A percentile compares a stretch with the other conserved stretches of the same genome.
Conservation (phyloP, 2,113 vertebrate genomes). For the Paramormyrops kingsleyae region DNA sequence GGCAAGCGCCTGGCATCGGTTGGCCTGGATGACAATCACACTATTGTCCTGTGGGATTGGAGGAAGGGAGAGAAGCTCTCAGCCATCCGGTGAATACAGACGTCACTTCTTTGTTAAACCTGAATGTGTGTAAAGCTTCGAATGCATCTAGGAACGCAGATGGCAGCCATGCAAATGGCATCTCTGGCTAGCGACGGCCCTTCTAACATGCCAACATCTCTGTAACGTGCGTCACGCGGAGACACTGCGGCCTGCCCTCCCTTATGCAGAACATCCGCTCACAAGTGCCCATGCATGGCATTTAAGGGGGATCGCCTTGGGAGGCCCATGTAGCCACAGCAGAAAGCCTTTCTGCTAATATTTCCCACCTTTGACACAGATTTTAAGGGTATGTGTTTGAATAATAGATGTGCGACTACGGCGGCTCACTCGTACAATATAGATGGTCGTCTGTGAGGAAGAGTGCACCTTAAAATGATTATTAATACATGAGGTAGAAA, state of each 20-base stretch:
- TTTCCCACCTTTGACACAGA: not conserved
- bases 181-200: not conserved
- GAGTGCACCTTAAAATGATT: slow-evolving; percentile 34
- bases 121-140: not conserved
- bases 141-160: not conserved
- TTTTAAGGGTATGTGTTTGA: not conserved
- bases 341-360: not conserved
- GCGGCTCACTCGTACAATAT: not conserved
- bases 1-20: slow-evolving; percentile 90
- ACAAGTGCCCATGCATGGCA: not conserved
- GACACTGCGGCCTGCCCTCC: not conserved
- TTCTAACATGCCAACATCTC: not conserved
- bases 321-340: not conserved
- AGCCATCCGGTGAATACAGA: slow-evolving; percentile 70
- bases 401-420: not conserved
- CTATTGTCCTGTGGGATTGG: slow-evolving; percentile 94
- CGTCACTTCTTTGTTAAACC: not conserved
- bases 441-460: not conserved
- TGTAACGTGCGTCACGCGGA: not conserved
- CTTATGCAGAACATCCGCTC: not conserved
- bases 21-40: slow-evolving; percentile 91
- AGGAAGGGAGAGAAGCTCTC: slow-evolving; percentile 95
- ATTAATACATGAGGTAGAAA: slow-evolving; percentile 41
- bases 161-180: not conserved
- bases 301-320: not conserved